Percentiles rank a stretch among this genome's conserved stretches.
phyloP scores from a whole-genome alignment of 2,888 invertebrate genomes.

The Pasiphila rectangulata region DNA sequence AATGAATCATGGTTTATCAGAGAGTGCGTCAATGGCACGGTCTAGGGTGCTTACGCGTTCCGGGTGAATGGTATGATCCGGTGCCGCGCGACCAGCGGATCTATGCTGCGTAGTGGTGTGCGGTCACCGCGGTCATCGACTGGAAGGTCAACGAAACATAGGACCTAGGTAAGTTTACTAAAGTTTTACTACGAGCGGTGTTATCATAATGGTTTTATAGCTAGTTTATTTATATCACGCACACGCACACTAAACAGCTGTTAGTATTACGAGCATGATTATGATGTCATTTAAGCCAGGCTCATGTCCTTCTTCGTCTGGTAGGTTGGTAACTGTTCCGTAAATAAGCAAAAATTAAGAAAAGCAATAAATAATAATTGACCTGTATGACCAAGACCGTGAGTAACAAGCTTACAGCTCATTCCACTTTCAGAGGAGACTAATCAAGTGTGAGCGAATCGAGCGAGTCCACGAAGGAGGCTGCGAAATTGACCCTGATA shows the following conservation, averaged over 20 bases:
- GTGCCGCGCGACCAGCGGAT: conserved; percentile 15
- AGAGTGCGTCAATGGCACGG: conserved; percentile 16
- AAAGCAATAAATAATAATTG: conserved; percentile 24
- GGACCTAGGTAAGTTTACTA: neutral
- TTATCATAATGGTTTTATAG: no score
- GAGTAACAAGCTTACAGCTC: conserved; percentile 25
- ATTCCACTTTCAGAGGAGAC: conserved; percentile 28
- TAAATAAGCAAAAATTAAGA: conserved; percentile 12
- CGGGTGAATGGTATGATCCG: conserved; percentile 6
- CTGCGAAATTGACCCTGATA: conserved; percentile 40
- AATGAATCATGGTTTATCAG: conserved; percentile 14
- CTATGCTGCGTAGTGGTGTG: neutral
- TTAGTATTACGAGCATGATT: neutral
- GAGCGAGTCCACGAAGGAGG: conserved; percentile 26
- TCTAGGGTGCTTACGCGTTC: conserved; percentile 18
- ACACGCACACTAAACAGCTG: no score
- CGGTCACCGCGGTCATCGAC: no score
- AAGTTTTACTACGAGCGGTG: neutral
- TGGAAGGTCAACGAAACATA: neutral
- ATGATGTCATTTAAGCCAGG: neutral
- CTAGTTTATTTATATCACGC: neutral
- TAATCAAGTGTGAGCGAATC: conserved; percentile 35
- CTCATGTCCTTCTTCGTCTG: neutral
- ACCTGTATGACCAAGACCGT: conserved; percentile 23
- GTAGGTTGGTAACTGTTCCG: conserved; percentile 10